Percentiles rank a stretch among this genome's conserved stretches.
These are phyloP conservation scores for Ophraella communa DNA, from an alignment of 2,888 invertebrate genomes.

Conservation along the genomic window DNA sequence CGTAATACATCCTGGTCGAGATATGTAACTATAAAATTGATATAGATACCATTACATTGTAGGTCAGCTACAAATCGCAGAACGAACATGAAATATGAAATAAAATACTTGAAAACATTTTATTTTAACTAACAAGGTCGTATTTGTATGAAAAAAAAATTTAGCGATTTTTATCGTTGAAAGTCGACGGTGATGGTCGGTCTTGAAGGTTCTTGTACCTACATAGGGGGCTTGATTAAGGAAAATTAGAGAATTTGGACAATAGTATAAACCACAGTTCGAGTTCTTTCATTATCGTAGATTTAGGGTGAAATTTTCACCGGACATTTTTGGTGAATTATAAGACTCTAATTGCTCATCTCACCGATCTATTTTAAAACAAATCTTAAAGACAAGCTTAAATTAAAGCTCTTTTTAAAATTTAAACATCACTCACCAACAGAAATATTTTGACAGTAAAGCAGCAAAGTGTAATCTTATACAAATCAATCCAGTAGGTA, in stretches of 20 bases:
- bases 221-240: background rate
- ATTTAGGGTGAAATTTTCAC: too few species aligned
- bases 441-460: too few species aligned
- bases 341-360: too few species aligned
- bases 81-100: slow-evolving; percentile 6
- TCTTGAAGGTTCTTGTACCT: slow-evolving; percentile 9
- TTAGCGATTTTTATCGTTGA: slow-evolving; percentile 15
- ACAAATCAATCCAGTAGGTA: too few species aligned
- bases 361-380: too few species aligned
- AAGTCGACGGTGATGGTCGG: slow-evolving; percentile 11
- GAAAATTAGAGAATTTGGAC: background rate
- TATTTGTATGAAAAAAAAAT: slow-evolving; percentile 14
- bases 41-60: background rate
- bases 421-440: too few species aligned
- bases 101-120: slow-evolving; percentile 16
- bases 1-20: slow-evolving; percentile 13
- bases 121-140: slow-evolving; percentile 14
- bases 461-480: too few species aligned
- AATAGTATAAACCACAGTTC: too few species aligned
- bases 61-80: slow-evolving; percentile 9
- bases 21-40: background rate
- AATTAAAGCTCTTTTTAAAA: too few species aligned
- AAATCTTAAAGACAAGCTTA: too few species aligned
- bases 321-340: too few species aligned
- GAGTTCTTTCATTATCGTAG: too few species aligned